Conservation (phyloP, 2,113 vertebrate genomes). For the Nettapus auritus region DNA sequence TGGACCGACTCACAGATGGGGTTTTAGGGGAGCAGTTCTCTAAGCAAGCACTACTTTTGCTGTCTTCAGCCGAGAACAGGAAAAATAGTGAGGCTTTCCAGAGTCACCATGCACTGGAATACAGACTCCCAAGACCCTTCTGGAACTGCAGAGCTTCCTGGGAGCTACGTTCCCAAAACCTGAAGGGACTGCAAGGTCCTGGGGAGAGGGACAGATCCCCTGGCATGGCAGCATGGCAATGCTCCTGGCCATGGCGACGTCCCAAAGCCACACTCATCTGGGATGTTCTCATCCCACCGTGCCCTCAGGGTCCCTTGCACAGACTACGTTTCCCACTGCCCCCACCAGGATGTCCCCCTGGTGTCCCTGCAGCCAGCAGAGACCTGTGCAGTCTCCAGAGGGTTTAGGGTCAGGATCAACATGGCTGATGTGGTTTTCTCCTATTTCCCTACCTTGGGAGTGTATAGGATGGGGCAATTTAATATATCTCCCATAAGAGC, state of each 20-base stretch:
- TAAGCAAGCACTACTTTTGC: neutral
- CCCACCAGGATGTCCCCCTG: rapidly evolving
- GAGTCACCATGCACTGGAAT: neutral
- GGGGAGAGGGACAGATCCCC: neutral
- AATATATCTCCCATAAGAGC: neutral
- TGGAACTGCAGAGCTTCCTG: neutral
- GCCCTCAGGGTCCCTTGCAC: neutral
- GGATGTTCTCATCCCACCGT: neutral
- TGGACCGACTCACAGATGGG: neutral
- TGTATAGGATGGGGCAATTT: neutral
- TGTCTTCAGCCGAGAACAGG: neutral
- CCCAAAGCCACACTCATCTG: neutral
- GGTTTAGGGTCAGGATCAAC: neutral
- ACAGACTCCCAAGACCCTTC: neutral
- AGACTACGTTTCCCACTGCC: too few species aligned
- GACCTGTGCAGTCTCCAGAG: rapidly evolving
- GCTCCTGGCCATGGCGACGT: too few species aligned
- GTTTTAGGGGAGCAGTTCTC: neutral
- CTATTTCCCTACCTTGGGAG: neutral
- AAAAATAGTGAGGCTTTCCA: neutral
- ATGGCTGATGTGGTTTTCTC: neutral
- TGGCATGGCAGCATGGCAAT: neutral
- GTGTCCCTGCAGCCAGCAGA: rapidly evolving
- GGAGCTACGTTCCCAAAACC: neutral
- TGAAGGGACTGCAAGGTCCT: too few species aligned